Evolutionary conservation across 2,113 vertebrate species (phyloP).

Genomic region (Paracanthobrama guichenoti): DNA sequence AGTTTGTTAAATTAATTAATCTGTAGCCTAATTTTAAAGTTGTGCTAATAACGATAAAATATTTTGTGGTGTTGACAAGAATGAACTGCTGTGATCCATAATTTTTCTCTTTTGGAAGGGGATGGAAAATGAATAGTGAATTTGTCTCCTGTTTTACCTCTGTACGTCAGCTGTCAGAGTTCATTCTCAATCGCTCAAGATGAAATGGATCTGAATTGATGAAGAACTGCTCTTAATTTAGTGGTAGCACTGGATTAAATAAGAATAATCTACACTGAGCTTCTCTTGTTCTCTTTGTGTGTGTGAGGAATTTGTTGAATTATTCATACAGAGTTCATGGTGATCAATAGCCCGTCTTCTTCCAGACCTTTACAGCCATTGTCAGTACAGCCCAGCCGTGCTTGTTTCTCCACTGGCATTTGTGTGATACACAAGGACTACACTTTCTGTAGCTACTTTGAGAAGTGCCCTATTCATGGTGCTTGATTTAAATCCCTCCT

Average conservation of each 20-base stretch:
- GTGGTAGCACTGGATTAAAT: slow-evolving; percentile 6
- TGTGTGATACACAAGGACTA: not conserved
- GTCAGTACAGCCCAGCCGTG: not conserved
- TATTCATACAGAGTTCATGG: slow-evolving; percentile 56
- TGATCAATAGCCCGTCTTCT: slow-evolving; percentile 3
- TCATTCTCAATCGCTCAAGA: not conserved
- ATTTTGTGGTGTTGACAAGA: not conserved
- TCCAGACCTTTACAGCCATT: not conserved
- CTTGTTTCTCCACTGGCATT: not conserved
- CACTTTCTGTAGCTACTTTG: not conserved
- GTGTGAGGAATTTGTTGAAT: slow-evolving; percentile 57
- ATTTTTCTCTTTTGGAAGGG: not conserved
- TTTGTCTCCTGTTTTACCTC: not conserved
- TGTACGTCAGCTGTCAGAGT: not conserved
- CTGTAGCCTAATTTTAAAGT: not conserved
- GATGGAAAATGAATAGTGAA: too few species aligned
- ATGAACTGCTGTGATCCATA: not conserved
- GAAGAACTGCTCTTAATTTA: not conserved
- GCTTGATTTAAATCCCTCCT: slow-evolving; percentile 29
- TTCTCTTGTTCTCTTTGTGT: slow-evolving; percentile 23
- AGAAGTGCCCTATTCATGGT: not conserved
- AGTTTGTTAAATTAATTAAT: not conserved
- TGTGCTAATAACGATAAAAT: not conserved
- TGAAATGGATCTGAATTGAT: not conserved
- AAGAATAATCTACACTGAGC: not conserved